phyloP scores from a whole-genome alignment of 1,140 invertebrate genomes.

The Ladona fulva region DNA sequence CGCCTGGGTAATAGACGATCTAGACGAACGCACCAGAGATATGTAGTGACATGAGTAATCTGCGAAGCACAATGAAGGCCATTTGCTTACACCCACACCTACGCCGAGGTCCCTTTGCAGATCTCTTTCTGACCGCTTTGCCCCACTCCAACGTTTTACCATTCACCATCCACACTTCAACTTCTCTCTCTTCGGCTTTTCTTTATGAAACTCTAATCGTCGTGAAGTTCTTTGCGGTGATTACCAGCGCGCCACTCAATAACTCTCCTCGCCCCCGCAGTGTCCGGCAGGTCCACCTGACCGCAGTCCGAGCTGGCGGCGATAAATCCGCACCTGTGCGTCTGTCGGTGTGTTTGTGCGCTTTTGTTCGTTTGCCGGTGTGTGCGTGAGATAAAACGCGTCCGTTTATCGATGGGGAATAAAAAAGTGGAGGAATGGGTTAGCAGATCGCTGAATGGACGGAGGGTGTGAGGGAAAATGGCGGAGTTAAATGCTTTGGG shows the following conservation, averaged over 20 bases:
- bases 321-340: not conserved
- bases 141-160: not conserved
- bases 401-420: too few species aligned
- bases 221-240: not conserved
- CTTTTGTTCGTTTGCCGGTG: too few species aligned
- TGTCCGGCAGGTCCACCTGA: not conserved
- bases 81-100: not conserved
- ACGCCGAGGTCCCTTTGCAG: too few species aligned
- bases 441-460: too few species aligned
- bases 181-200: not conserved
- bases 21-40: not conserved
- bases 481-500: too few species aligned
- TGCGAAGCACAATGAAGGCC: not conserved
- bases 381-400: too few species aligned
- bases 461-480: too few species aligned
- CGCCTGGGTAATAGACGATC: not conserved
- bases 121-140: not conserved
- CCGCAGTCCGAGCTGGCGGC: not conserved
- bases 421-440: too few species aligned
- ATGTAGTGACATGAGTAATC: not conserved
- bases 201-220: conserved; percentile 5
- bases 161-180: not conserved
- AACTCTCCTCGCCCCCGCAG: not conserved
- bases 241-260: not conserved
- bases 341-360: too few species aligned